These are phyloP conservation scores for Oreocharis arfaki DNA, from an alignment of 2,113 vertebrate species.

Conservation along the genomic window DNA sequence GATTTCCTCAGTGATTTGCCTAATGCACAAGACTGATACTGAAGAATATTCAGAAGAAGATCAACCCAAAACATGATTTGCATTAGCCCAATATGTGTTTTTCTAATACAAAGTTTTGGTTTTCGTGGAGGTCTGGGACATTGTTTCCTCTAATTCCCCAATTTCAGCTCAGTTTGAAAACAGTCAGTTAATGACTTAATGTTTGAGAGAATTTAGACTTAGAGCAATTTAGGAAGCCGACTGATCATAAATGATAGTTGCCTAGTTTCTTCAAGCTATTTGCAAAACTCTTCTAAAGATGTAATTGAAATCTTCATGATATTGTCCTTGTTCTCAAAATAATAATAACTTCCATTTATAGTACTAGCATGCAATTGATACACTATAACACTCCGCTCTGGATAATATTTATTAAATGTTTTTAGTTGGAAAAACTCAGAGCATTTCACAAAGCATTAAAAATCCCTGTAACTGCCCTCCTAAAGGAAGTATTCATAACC, in stretches of 20 bases:
- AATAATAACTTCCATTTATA: neutral
- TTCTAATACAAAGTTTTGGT: neutral
- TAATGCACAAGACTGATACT: neutral
- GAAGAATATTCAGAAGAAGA: neutral
- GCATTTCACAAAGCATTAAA: neutral
- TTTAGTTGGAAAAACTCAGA: neutral
- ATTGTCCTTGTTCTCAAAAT: neutral
- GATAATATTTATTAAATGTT: neutral
- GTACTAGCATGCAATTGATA: neutral
- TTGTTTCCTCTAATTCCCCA: neutral
- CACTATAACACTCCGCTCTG: neutral
- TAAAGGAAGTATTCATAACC: neutral
- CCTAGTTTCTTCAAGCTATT: neutral
- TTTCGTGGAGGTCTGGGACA: neutral
- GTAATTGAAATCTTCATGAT: neutral
- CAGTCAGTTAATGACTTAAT: neutral
- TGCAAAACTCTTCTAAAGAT: neutral
- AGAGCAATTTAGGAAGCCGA: neutral
- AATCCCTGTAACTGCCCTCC: neutral
- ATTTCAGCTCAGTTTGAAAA: neutral
- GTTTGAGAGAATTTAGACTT: neutral
- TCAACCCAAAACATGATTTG: neutral
- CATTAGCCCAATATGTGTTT: neutral
- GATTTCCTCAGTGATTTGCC: neutral
- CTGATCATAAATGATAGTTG: neutral